These are phyloP conservation scores for Taeniopygia guttata DNA, from an alignment of 2,797 vertebrate species.

Conservation along the genomic window DNA sequence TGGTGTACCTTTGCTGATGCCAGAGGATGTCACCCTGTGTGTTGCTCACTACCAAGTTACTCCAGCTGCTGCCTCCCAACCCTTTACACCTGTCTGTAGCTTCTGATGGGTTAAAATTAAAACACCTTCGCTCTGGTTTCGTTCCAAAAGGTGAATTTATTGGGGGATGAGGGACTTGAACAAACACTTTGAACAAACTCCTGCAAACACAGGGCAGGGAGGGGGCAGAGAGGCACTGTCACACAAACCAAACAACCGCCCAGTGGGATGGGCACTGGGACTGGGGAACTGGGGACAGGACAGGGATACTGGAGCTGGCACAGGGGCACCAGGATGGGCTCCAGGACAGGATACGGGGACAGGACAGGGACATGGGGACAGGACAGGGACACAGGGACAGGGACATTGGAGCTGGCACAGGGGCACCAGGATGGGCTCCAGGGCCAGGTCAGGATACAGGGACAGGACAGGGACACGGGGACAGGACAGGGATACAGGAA, in stretches of 20 bases:
- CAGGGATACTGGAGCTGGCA: not conserved
- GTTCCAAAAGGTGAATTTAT: not conserved
- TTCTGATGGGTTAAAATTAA: not conserved
- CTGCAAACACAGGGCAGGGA: fast-evolving
- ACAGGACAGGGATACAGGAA: no score
- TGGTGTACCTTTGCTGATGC: not conserved
- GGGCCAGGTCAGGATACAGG: no score
- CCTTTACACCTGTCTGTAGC: fast-evolving
- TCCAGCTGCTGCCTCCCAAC: not conserved
- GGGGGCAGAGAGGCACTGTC: fast-evolving
- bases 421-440: no score
- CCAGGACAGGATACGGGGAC: not conserved
- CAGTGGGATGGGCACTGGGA: not conserved
- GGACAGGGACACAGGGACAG: no score
- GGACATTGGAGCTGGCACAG: no score
- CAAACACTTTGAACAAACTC: not conserved
- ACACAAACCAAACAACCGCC: fast-evolving
- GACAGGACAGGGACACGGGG: no score
- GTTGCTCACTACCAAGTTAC: fast-evolving
- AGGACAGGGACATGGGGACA: not conserved
- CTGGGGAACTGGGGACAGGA: not conserved
- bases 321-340: no score
- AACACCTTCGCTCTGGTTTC: not conserved
- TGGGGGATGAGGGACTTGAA: fast-evolving
- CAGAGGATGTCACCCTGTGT: not conserved